Evolutionary conservation across 2,888 invertebrate species (phyloP).

Genomic region (Acleris holmiana): DNA sequence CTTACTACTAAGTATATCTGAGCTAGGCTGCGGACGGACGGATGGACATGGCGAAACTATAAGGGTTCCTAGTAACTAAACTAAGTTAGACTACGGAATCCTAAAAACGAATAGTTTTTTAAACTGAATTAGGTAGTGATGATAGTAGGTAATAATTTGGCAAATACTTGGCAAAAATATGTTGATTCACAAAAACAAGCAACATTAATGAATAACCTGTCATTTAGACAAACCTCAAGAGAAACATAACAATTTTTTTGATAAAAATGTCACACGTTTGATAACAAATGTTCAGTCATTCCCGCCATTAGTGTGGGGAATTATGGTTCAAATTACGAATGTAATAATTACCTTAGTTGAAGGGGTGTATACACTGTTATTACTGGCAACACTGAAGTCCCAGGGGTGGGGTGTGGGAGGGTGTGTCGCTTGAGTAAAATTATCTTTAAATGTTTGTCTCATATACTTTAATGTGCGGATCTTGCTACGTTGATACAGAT

Average conservation of each 20-base stretch:
- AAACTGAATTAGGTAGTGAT: too few relatives aligned
- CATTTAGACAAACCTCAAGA: constrained; percentile 9
- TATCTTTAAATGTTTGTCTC: constrained; percentile 6
- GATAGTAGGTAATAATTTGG: too few relatives aligned
- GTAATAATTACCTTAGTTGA: neutral
- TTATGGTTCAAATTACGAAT: constrained; percentile 4
- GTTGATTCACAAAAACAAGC: neutral
- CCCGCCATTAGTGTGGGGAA: neutral
- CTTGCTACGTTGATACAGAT: neutral
- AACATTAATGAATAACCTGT: constrained; percentile 26
- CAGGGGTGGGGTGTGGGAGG: constrained; percentile 17
- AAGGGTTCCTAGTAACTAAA: too few relatives aligned
- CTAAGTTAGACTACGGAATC: too few relatives aligned
- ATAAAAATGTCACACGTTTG: neutral
- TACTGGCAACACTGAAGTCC: constrained; percentile 27
- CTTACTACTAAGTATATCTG: too few relatives aligned
- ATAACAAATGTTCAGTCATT: neutral
- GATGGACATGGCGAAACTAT: too few relatives aligned
- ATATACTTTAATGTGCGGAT: constrained; percentile 2
- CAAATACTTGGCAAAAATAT: neutral
- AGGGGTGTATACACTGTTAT: constrained; percentile 10
- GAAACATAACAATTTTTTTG: constrained; percentile 6
- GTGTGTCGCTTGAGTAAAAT: constrained; percentile 18
- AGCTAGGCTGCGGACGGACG: too few relatives aligned
- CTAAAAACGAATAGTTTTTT: too few relatives aligned